Evolutionary conservation across 2,888 invertebrate genomes (phyloP).

Genomic region (Cremastinae sp.): DNA sequence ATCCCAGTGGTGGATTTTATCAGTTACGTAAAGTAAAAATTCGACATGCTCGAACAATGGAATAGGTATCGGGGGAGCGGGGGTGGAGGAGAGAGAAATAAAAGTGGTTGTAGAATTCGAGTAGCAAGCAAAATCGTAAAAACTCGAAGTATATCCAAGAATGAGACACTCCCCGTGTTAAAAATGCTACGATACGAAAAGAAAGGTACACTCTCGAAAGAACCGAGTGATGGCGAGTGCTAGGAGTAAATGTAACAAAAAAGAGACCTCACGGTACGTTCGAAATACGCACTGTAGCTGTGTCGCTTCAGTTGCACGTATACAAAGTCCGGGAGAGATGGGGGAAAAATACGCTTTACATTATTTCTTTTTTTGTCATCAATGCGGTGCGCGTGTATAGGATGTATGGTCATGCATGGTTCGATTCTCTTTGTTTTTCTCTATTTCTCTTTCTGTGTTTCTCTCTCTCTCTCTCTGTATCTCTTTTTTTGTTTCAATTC

Average conservation of each 20-base stretch:
- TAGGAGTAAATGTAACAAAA: conserved; percentile 25
- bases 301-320: conserved; percentile 9
- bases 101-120: conserved; percentile 4
- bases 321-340: conserved; percentile 35
- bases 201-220: conserved; percentile 1
- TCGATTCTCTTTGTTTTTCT: conserved; percentile 16
- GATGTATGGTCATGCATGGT: conserved; percentile 60
- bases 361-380: too few species aligned
- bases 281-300: conserved; percentile 42
- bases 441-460: conserved; percentile 18
- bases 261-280: conserved; percentile 18
- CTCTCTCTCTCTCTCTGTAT: conserved; percentile 13
- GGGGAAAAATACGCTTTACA: conserved; percentile 60
- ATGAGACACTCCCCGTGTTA: conserved; percentile 52
- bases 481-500: conserved; percentile 67
- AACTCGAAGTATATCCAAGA: conserved; percentile 46
- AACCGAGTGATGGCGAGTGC: conserved; percentile 22
- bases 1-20: conserved; percentile 14
- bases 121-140: conserved; percentile 19
- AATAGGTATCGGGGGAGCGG: conserved; percentile 12
- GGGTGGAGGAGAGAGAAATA: neutral
- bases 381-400: conserved; percentile 61
- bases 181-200: conserved; percentile 32
- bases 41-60: conserved; percentile 21
- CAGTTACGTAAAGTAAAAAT: conserved; percentile 3